Base-by-base conservation (phyloP, 2,888 invertebrate genomes). In the Parapristionchus giblindavisi region DNA sequence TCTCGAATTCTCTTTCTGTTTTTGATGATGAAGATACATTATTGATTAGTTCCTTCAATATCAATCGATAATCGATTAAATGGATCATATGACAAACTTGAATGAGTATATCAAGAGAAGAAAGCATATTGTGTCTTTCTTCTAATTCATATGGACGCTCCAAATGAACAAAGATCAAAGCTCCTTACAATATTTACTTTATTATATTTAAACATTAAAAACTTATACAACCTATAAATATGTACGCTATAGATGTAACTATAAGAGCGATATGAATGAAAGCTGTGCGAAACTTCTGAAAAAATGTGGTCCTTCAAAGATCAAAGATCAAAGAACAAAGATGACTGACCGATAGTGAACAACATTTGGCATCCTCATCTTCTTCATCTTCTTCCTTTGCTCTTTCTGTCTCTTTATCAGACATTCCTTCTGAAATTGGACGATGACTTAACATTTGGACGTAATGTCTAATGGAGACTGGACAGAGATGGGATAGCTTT, bases 201-300 rank as follows among this genome's bases (percentile, higher is more conserved):
- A 29, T 2, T 58, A 58, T 11, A 17, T 29, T 6, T 36, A 14
- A 27, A 60, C 8, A 36, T 61, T 36, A 34, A 14, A 14, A 27
- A 17, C 8, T 54, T 54, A 54, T 11, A 11, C 48, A 11, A 71
- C 83, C 83, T 32, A 79, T 72, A 17, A 83, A 56, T 29, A 81
- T 79, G 71, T 83, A 83, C 0, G 73, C 70, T 21, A 79, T 75
- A 43, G 81, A 83, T 11, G 76, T 71, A 34, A 77, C 36, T 0
- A 83, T 71, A 0, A 83, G 75, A 2, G 81, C 83, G 8, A 80
- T 76, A 75, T 83, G 83, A 21, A 83, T 76, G 32, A 78, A 76
- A 3, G 79, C 56, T 3, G 83, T 65, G 3, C 83, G 79, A 2
- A 81, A 74, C 24, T 77, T 76, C 83, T 83, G 77, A 34, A 80